Percentiles rank a stretch among this genome's conserved stretches.
Evolutionary conservation across 1,140 invertebrate genomes (phyloP).

Genomic region (Trinorchestia longiramus): DNA sequence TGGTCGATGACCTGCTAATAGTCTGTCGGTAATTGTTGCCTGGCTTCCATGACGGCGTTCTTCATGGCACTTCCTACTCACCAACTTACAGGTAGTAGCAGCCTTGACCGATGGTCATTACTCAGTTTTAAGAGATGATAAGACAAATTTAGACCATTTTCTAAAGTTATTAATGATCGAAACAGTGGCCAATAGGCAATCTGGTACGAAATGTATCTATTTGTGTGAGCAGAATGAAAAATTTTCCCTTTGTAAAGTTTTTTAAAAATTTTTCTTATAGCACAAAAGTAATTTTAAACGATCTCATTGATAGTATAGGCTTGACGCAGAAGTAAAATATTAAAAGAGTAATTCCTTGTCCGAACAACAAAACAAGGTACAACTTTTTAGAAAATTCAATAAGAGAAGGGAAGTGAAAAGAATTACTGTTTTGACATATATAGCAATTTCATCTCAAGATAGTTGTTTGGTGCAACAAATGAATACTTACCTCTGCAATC

Average conservation of each 20-base stretch:
- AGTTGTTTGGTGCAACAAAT: not conserved
- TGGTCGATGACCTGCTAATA: conserved; percentile 7
- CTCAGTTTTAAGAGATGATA: not conserved
- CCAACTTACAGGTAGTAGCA: not conserved
- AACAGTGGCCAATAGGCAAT: not conserved
- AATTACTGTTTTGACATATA: too few species aligned
- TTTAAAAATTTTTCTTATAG: not conserved
- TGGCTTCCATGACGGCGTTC: not conserved
- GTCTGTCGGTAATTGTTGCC: not conserved
- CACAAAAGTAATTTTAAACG: not conserved
- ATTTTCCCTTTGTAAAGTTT: not conserved
- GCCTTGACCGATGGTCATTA: conserved; percentile 42
- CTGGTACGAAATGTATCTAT: not conserved
- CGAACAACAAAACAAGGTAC: too few species aligned
- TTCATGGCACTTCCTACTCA: conserved; percentile 34
- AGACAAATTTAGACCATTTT: not conserved
- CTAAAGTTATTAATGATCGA: not conserved
- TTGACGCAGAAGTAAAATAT: not conserved
- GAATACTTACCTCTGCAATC: conserved; percentile 25
- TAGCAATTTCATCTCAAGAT: not conserved
- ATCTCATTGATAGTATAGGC: not conserved
- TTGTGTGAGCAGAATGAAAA: not conserved
- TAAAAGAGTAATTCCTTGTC: too few species aligned
- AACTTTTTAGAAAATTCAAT: too few species aligned
- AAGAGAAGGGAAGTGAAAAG: too few species aligned